Evolutionary conservation across 1,140 invertebrate species (phyloP), one percentile per base, ranked within the genome.

Genomic region (Sitophilus oryzae): DNA sequence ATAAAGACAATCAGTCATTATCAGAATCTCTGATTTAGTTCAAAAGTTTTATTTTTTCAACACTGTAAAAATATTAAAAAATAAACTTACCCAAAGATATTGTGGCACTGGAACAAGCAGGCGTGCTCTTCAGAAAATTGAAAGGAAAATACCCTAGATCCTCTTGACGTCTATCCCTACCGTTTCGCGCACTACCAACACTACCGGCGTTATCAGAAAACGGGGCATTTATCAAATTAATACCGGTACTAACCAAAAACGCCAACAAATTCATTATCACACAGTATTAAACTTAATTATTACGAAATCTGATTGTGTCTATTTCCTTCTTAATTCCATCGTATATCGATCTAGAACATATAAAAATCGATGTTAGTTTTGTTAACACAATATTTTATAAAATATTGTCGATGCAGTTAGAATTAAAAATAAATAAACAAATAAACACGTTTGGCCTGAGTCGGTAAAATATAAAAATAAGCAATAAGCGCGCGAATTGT

Each of bases 191-290:
- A 1, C 25, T 19, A 20, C 19, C 37, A 36, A 15, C 34, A 36
- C 2, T 35, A 15, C 41, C 19, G 11, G n/a, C 14, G 42, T 47
- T 38, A 6, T 54, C 43, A 11, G 44, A 23, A 56, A 60, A 60
- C n/a, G 58, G 58, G 15, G 37, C 15, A 16, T 56, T 21, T 2
- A 60, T 20, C 20, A 60, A 19, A 46, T 56, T 56, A n/a, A 60
- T 20, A 2, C 49, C 54, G n/a, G 54, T 41, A 20, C 25, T 47
- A 9, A 60, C 19, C 10, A 60, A 36, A 43, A 52, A 45, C 19
- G 53, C 40, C 9, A 60, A n/a, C 30, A 56, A 45, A 45, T 51
- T 56, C 58, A 60, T 60, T 21, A n/a, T 50, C 35, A n/a, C n/a
- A n/a, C n/a, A n/a, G n/a, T n/a, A n/a, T n/a, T n/a, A n/a, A n/a